Evolutionary conservation across 1,140 invertebrate genomes (phyloP), one percentile per base, ranked within the genome.

Genomic region (Megalopta genalis): DNA sequence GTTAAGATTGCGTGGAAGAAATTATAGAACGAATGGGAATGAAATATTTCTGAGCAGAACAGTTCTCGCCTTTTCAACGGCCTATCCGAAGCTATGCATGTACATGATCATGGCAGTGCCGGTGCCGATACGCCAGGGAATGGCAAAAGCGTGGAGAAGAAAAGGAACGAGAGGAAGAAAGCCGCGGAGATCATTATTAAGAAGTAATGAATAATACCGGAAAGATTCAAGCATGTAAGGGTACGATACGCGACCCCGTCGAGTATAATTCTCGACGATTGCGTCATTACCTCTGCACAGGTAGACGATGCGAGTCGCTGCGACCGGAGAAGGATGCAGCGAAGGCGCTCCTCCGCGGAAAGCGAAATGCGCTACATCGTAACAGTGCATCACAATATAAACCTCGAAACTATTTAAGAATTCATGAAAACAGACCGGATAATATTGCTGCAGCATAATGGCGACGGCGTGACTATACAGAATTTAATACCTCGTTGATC

Each of bases 171-270:
- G 71, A 72, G 69, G 77, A 76, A 62, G 77, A 73, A 83, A 83
- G 82, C 76, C 73, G 73, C 81, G 66, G 65, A 83, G 87, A 83
- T 84, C 79, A 83, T 89, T 87, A 87, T 89, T 88, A 87, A 88
- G 81, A 79, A 80, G 85, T 88, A 88, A 89, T 83, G 86, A 89
- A 88, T 89, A 88, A 88, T 89, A 87, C 87, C 84, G 87, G 87
- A 86, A 89, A 87, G 84, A 86, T 87, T 86, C 70, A 78, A 87
- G 83, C 80, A 84, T 86, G 82, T 84, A 84, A 86, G 76, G 88
- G 77, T 81, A 74, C 78, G 73, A 86, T 77, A 82, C 84, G 81
- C 88, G 84, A 86, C 68, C 78, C 74, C 72, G 66, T 82, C 82
- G 88, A 77, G 85, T 87, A 88, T 89, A 89, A 89, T 88, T 89